These are phyloP conservation scores for Spilosoma lubricipeda DNA, from an alignment of 2,888 invertebrate species.

Conservation along the genomic window DNA sequence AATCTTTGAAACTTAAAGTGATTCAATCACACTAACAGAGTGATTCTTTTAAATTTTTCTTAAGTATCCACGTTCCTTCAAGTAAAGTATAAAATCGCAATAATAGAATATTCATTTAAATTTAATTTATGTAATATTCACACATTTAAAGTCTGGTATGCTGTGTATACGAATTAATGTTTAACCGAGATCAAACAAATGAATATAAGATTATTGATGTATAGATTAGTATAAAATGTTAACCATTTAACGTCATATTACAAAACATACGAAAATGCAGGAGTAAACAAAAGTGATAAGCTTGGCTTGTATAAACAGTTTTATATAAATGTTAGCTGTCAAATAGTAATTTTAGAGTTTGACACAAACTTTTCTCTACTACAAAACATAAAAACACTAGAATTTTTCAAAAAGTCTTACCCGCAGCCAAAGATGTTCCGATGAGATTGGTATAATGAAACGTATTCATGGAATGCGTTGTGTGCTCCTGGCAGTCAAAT, in stretches of 20 bases:
- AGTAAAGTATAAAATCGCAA: not conserved
- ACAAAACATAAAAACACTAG: constrained; percentile 18
- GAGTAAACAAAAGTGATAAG: not conserved
- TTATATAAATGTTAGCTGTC: not conserved
- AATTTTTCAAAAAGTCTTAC: constrained; percentile 38
- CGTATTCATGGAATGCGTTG: constrained; percentile 55
- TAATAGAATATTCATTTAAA: not conserved
- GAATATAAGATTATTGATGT: not conserved
- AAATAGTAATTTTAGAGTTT: not conserved
- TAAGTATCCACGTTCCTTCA: not conserved
- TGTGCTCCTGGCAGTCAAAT: constrained; percentile 69
- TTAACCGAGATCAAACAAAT: not conserved
- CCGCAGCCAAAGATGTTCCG: constrained; percentile 61
- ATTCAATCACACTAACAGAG: constrained; percentile 46
- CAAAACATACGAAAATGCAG: not conserved
- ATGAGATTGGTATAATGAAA: constrained; percentile 67
- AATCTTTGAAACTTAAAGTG: constrained; percentile 42
- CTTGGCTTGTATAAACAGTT: not conserved
- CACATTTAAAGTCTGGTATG: not conserved
- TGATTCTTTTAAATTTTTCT: constrained; percentile 34
- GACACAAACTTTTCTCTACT: not conserved
- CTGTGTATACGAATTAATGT: not conserved
- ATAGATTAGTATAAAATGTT: not conserved
- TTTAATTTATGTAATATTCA: not conserved
- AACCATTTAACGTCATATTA: not conserved